These are phyloP conservation scores for Folsomia manolachei DNA, from an alignment of 2,888 invertebrate species.

Conservation along the genomic window DNA sequence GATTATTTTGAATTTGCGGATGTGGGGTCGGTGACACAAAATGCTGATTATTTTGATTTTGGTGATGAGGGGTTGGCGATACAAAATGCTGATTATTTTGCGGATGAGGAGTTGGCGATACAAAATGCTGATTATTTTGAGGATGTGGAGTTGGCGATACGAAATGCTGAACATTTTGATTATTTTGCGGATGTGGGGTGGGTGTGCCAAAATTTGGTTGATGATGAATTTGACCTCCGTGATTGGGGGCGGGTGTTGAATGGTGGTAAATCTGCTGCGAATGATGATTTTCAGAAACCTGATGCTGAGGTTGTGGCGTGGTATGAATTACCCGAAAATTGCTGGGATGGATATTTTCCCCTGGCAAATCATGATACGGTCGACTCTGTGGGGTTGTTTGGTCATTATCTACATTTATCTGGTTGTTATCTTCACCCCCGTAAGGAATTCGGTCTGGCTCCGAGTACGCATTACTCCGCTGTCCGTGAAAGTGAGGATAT, in stretches of 20 bases:
- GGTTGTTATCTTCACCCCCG: conserved; percentile 39
- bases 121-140: not conserved
- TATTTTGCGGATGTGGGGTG: not conserved
- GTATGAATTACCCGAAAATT: not conserved
- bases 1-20: not conserved
- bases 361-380: not conserved
- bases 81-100: not conserved
- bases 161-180: too few species aligned
- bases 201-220: not conserved
- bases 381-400: conserved; percentile 17
- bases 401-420: conserved; percentile 31
- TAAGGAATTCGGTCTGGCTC: conserved; percentile 31
- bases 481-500: conserved; percentile 41
- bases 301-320: not conserved
- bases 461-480: conserved; percentile 38
- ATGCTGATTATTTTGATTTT: not conserved
- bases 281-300: not conserved
- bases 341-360: not conserved
- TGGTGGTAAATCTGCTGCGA: not conserved
- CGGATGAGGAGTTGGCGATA: not conserved
- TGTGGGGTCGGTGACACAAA: too few species aligned
- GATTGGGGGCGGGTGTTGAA: not conserved
- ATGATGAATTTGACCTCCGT: not conserved
- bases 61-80: not conserved
- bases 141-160: not conserved